phyloP scores from a whole-genome alignment of 2,113 vertebrate species.

The Atherinomorus stipes region DNA sequence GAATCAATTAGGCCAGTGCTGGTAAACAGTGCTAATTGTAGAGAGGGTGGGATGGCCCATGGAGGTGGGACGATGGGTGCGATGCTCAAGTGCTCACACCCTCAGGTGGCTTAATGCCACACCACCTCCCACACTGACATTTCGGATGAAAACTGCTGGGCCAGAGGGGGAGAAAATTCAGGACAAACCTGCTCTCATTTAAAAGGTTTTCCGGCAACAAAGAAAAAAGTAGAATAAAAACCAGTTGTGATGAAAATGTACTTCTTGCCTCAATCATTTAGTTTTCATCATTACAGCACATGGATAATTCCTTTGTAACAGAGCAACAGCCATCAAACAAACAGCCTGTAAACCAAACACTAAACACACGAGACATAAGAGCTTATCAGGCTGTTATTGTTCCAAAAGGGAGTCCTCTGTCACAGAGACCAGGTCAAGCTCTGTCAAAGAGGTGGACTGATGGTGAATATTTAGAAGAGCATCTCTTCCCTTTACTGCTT shows the following conservation, averaged over 20 bases:
- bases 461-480: constrained; percentile 18
- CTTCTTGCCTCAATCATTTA: not conserved
- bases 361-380: constrained; percentile 76
- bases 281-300: not conserved
- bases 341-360: constrained; percentile 73
- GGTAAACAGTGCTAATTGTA: constrained; percentile 78
- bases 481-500: constrained; percentile 23
- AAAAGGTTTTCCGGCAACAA: not conserved
- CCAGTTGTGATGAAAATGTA: not conserved
- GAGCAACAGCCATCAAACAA: constrained; percentile 64
- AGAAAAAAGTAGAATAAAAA: not conserved
- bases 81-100: constrained; percentile 48
- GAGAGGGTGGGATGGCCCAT: constrained; percentile 65
- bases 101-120: constrained; percentile 49
- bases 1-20: constrained; percentile 82
- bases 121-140: constrained; percentile 47
- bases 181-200: constrained; percentile 2
- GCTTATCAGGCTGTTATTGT: constrained; percentile 76
- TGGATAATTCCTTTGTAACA: not conserved
- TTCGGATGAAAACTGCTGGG: constrained; percentile 34
- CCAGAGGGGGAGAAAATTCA: constrained; percentile 12
- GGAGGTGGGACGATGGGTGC: constrained; percentile 58
- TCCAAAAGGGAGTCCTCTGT: constrained; percentile 74
- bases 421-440: constrained; percentile 65
- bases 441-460: constrained; percentile 44